phyloP scores from a whole-genome alignment of 2,888 invertebrate species.

The Epiblema foenella region DNA sequence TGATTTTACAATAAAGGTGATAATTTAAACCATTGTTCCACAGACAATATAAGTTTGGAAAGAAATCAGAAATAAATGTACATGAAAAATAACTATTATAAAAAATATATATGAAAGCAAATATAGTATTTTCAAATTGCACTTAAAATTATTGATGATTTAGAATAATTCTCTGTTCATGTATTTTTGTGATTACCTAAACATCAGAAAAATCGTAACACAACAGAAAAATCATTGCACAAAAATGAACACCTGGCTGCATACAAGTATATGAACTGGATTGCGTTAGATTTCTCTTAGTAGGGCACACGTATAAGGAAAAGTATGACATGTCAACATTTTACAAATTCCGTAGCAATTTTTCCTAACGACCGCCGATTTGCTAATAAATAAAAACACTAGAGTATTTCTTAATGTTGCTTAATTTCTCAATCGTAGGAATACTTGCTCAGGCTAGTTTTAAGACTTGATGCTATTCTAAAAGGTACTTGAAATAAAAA shows the following conservation, averaged over 20 bases:
- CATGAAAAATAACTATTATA: no score
- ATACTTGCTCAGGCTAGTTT: not conserved
- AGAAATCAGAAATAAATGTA: not conserved
- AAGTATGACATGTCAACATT: constrained; percentile 18
- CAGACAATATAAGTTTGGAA: not conserved
- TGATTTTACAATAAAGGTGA: no score
- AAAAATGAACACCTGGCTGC: not conserved
- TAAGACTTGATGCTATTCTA: not conserved
- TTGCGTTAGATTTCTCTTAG: constrained; percentile 20
- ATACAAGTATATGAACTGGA: not conserved
- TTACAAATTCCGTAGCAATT: constrained; percentile 7
- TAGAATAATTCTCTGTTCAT: not conserved
- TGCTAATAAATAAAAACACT: constrained; percentile 18
- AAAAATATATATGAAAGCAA: no score
- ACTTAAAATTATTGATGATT: not conserved
- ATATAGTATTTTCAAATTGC: not conserved
- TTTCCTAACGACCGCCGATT: constrained; percentile 15
- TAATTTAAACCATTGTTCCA: no score
- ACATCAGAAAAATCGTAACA: not conserved
- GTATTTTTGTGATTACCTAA: not conserved
- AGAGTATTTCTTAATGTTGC: not conserved
- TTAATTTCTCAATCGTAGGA: constrained; percentile 20
- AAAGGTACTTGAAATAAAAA: not conserved
- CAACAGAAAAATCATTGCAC: not conserved
- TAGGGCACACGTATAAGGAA: constrained; percentile 23